These are phyloP conservation scores for Drosophila nebulosa DNA, from an alignment of 1,140 invertebrate genomes.

Conservation along the genomic window DNA sequence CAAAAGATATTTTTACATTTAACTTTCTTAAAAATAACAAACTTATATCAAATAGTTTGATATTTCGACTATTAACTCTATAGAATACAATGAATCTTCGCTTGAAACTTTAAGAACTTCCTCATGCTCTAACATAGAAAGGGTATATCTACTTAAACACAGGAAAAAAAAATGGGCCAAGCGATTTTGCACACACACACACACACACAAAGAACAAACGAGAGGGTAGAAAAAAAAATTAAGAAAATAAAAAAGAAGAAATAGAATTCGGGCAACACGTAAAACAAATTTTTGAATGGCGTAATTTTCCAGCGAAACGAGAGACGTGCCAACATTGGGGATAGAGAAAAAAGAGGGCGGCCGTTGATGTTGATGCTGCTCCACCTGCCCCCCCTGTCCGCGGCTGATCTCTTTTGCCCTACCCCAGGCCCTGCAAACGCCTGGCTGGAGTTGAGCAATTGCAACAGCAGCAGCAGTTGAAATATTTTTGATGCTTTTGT, in stretches of 20 bases:
- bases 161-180: neutral
- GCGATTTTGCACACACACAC: neutral
- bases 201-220: neutral
- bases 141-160: neutral
- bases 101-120: neutral
- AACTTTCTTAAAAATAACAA: no score
- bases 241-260: conserved; percentile 3
- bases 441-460: conserved; percentile 47
- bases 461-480: conserved; percentile 25
- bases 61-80: no score
- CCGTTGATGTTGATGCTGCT: neutral
- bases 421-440: neutral
- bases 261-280: conserved; percentile 40
- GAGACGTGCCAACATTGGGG: conserved; percentile 25
- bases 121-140: neutral
- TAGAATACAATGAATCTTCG: no score
- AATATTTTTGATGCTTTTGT: conserved; percentile 51
- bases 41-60: no score
- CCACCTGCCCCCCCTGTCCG: neutral
- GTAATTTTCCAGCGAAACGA: conserved; percentile 58
- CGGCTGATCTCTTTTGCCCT: neutral
- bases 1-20: no score
- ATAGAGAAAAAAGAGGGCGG: neutral
- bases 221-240: neutral
- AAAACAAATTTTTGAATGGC: conserved; percentile 69